These are phyloP conservation scores for Anticlea derivata DNA, from an alignment of 2,888 invertebrate genomes.

Conservation along the genomic window DNA sequence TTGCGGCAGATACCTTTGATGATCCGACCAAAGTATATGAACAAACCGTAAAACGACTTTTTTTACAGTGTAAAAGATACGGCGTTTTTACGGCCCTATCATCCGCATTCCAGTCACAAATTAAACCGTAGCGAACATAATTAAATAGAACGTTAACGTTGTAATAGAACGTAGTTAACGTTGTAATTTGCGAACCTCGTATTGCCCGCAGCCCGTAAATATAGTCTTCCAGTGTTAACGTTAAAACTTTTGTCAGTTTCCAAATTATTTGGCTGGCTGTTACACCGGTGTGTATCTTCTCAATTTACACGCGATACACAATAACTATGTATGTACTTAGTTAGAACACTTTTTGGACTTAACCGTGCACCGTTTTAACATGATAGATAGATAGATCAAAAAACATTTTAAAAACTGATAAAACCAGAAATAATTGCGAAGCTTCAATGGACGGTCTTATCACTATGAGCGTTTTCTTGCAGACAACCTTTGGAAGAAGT, in stretches of 20 bases:
- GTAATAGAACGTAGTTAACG: conserved; percentile 30
- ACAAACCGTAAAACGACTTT: neutral
- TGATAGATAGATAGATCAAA: too few species aligned
- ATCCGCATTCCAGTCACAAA: conserved; percentile 27
- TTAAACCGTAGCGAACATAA: conserved; percentile 30
- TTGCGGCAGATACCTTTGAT: too few species aligned
- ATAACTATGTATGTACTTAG: too few species aligned
- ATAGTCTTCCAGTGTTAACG: conserved; percentile 42
- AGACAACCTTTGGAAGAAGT: too few species aligned
- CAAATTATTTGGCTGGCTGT: conserved; percentile 34
- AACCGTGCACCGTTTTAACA: too few species aligned
- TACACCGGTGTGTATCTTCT: conserved; percentile 37
- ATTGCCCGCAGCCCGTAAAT: conserved; percentile 41
- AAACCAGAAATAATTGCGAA: too few species aligned
- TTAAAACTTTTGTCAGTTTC: conserved; percentile 49
- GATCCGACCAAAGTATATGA: neutral
- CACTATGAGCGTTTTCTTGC: too few species aligned
- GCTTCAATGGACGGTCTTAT: too few species aligned
- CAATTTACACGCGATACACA: too few species aligned
- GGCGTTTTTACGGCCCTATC: conserved; percentile 15
- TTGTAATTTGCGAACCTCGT: conserved; percentile 35
- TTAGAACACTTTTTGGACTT: too few species aligned
- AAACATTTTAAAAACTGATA: too few species aligned
- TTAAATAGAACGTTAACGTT: conserved; percentile 31
- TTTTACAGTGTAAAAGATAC: conserved; percentile 15